Evolutionary conservation across 2,113 vertebrate species (phyloP).

Genomic region (Pedionomus torquatus): DNA sequence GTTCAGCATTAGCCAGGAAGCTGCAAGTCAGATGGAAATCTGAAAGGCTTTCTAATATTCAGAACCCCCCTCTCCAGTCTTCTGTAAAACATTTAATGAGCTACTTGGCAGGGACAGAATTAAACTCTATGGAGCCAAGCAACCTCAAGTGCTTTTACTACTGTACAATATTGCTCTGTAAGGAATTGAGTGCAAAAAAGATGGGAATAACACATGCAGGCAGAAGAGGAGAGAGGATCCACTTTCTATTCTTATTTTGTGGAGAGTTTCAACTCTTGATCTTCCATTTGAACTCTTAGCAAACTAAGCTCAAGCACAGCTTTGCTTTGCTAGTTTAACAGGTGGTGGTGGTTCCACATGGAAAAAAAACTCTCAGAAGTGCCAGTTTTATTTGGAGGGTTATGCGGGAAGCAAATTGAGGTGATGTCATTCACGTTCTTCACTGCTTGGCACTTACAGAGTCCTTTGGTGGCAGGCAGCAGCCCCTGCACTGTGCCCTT

Average conservation of each 20-base stretch:
- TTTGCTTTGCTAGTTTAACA: neutral
- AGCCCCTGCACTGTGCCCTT: neutral
- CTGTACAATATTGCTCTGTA: neutral
- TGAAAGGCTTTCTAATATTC: neutral
- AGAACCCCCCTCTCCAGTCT: neutral
- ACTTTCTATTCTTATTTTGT: neutral
- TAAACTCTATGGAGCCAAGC: neutral
- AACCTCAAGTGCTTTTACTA: neutral
- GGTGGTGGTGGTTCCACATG: neutral
- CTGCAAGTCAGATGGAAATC: neutral
- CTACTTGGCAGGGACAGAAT: neutral
- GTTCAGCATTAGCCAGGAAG: neutral
- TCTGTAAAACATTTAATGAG: neutral
- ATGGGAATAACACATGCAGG: neutral
- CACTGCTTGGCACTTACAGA: neutral
- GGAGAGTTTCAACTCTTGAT: neutral
- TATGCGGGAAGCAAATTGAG: neutral
- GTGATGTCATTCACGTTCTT: neutral
- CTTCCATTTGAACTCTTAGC: neutral
- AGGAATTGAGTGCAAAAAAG: neutral
- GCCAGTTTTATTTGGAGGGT: neutral
- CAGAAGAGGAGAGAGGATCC: neutral
- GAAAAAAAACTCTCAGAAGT: slow-evolving; percentile 9
- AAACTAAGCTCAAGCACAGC: neutral
- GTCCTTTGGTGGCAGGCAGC: neutral